phyloP scores from a whole-genome alignment of 2,113 vertebrate species.

The Lophura nycthemera region DNA sequence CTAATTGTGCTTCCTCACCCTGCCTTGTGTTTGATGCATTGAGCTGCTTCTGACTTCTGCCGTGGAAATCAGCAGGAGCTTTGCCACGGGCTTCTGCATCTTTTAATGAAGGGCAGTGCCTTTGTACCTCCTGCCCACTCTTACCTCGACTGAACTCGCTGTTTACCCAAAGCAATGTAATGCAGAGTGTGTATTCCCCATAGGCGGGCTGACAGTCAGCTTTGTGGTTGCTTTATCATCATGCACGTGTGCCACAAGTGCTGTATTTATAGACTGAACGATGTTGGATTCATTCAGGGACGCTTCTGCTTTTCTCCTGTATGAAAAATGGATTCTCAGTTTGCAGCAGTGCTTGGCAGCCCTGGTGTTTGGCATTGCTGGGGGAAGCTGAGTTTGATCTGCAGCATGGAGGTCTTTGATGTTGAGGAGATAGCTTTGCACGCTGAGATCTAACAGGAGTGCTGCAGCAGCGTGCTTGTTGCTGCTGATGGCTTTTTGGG shows the following conservation, averaged over 20 bases:
- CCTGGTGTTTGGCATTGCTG: neutral
- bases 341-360: neutral
- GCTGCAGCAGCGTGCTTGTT: neutral
- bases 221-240: neutral
- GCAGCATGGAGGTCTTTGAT: neutral
- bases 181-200: accelerated
- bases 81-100: neutral
- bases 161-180: accelerated
- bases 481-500: neutral
- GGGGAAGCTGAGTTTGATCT: slow-evolving; percentile 16
- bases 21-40: neutral
- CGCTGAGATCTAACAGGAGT: neutral
- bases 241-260: accelerated
- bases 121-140: neutral
- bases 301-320: neutral
- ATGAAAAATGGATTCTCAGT: neutral
- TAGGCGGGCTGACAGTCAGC: neutral
- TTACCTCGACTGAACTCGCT: neutral
- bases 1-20: neutral
- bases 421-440: neutral
- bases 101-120: accelerated
- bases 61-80: accelerated
- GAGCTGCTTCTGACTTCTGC: slow-evolving; percentile 5
- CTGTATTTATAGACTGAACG: neutral
- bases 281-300: neutral